Conservation (phyloP, 2,797 vertebrate genomes). For the Pyrocephalus nanus region DNA sequence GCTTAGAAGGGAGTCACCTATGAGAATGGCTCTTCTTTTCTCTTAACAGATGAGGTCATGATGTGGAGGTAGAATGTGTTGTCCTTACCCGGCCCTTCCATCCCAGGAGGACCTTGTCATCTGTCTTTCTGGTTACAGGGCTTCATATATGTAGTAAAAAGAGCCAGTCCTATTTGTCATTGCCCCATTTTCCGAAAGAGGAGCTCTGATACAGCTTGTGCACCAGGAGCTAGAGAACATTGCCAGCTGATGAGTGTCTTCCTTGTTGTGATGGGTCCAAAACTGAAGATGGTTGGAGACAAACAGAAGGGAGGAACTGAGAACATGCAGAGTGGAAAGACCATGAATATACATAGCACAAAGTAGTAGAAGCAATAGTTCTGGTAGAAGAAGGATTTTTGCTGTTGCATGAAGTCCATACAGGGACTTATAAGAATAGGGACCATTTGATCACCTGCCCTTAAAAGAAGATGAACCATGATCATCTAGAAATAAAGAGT, state of each 20-base stretch:
- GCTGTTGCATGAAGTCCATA: not conserved
- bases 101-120: not conserved
- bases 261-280: not conserved
- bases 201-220: not conserved
- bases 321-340: fast-evolving
- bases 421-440: not conserved
- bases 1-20: not conserved
- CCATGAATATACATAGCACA: not conserved
- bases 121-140: not conserved
- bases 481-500: not conserved
- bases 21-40: not conserved
- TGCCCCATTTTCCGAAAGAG: not conserved
- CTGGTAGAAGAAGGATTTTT: not conserved
- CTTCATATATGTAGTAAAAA: not conserved
- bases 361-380: not conserved
- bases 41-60: not conserved
- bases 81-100: not conserved
- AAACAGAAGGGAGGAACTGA: not conserved
- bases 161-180: not conserved
- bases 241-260: not conserved
- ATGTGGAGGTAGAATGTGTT: not conserved
- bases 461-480: not conserved
- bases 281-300: fast-evolving
- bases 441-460: not conserved
- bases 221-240: not conserved